phyloP scores from a whole-genome alignment of 1,140 invertebrate species.

The Chymomyza costata region DNA sequence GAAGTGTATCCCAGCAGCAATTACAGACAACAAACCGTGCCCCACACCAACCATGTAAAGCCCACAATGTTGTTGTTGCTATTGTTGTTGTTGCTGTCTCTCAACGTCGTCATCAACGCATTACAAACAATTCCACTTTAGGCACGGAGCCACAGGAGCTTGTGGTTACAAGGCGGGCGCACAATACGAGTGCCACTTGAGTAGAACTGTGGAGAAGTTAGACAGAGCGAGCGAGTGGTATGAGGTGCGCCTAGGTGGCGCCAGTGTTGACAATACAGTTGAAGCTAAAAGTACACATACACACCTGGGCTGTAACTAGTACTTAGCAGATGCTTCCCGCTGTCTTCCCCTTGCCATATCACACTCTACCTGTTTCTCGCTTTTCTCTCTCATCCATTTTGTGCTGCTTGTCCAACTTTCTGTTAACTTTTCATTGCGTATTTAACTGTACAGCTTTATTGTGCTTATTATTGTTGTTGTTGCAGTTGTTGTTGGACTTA shows the following conservation, averaged over 20 bases:
- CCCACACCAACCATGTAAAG: too few relatives aligned
- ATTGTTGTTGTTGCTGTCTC: background rate
- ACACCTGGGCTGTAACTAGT: constrained; percentile 9
- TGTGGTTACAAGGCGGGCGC: constrained; percentile 41
- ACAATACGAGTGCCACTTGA: constrained; percentile 8
- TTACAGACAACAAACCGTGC: too few relatives aligned
- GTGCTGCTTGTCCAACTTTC: background rate
- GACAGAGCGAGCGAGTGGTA: background rate
- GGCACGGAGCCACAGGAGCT: constrained; percentile 56
- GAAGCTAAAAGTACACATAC: constrained; percentile 1
- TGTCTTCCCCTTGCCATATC: too few relatives aligned
- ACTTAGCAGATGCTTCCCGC: too few relatives aligned
- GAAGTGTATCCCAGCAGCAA: too few relatives aligned
- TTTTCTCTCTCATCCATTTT: too few relatives aligned
- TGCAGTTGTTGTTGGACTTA: constrained; percentile 20
- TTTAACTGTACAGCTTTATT: background rate
- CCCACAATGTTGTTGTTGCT: background rate
- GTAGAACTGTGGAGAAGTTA: constrained; percentile 2
- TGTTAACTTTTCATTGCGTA: background rate
- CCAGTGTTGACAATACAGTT: background rate
- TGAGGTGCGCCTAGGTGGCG: background rate
- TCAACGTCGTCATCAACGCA: constrained; percentile 41
- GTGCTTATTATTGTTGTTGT: background rate
- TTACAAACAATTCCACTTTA: constrained; percentile 70
- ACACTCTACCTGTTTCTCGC: too few relatives aligned